A percentile compares a stretch with the other conserved stretches of the same genome.
Conservation (phyloP, 2,797 vertebrate species). For the Podarcis siculus region DNA sequence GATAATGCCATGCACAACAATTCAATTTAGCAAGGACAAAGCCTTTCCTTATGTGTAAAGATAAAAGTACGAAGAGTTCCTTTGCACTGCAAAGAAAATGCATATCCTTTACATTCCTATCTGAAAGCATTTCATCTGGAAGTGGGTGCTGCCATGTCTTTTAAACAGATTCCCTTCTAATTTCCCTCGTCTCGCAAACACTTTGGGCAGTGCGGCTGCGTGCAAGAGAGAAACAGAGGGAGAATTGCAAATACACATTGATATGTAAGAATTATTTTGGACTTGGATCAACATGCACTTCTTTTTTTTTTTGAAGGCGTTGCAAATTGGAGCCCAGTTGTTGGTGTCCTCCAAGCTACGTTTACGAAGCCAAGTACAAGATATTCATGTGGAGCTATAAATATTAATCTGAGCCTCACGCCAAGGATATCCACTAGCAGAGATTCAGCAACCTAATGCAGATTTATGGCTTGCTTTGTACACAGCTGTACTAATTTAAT, state of each 20-base stretch:
- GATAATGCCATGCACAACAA: constrained; percentile 4
- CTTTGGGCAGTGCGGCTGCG: constrained; percentile 13
- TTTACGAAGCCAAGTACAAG: constrained; percentile 53
- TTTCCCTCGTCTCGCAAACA: constrained; percentile 35
- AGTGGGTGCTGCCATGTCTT: neutral
- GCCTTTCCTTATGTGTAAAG: constrained; percentile 26
- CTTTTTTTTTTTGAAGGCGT: constrained; percentile 47
- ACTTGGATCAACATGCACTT: constrained; percentile 48
- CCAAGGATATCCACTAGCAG: constrained; percentile 63
- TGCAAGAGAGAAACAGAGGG: neutral
- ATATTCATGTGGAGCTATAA: constrained; percentile 63
- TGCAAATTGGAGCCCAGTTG: constrained; percentile 55
- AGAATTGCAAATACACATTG: constrained; percentile 35
- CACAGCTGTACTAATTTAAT: constrained; percentile 68
- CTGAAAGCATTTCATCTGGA: neutral
- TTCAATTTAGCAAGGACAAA: constrained; percentile 31
- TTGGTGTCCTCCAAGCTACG: constrained; percentile 55
- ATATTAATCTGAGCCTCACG: constrained; percentile 69
- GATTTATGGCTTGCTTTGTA: constrained; percentile 72
- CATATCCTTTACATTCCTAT: constrained; percentile 27
- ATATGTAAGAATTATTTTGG: constrained; percentile 57
- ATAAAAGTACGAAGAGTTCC: constrained; percentile 10
- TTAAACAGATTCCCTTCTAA: constrained; percentile 20
- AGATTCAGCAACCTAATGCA: constrained; percentile 71
- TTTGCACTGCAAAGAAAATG: constrained; percentile 26